Evolutionary conservation across 2,888 invertebrate genomes (phyloP), one percentile per base, ranked within the genome.

Genomic region (Syrphus vitripennis): DNA sequence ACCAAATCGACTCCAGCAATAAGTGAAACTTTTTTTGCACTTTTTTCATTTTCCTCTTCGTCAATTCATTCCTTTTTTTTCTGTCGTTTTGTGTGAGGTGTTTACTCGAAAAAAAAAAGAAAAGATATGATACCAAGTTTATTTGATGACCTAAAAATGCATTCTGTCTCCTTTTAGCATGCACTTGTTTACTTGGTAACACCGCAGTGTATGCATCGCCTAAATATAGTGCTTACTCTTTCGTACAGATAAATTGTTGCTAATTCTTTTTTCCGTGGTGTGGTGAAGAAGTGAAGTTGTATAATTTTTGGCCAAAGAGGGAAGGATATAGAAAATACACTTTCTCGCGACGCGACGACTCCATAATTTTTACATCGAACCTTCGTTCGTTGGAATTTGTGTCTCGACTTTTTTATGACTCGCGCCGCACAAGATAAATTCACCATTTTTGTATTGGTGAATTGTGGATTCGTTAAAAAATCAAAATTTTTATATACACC

Each of bases 171-270:
- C 53, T 86, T 89, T 87, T 75, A 40, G 12, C 89, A 57, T 88
- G 86, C 88, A 88, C 89, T 89, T 89, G 89, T 89, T 89, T 89
- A 89, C 88, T 87, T 88, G 87, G 87, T 84, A 88, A 84, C 84
- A 63, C 80, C 75, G 74, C 59, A 71, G 76, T 75, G 72, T 83
- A 75, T 87, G 87, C 81, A 82, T 65, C 40, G 63, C 6, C 1
- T 2, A 16, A n/a, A 1, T 12, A 61, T 82, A 78, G 59, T 87
- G 75, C 53, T 42, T 63, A 42, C 65, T 55, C 75, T 31, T n/a
- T 87, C 67, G 9, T 53, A 67, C 63, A 82, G 57, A 82, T 78
- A 74, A 86, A 86, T 86, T 86, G 86, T 86, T 86, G 86, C 86
- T 86, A 78, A 78, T 82, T 82, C 82, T 74, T 61, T 37, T 69